These are phyloP conservation scores for Siniperca undulata DNA, from an alignment of 2,797 vertebrate species.

Conservation along the genomic window DNA sequence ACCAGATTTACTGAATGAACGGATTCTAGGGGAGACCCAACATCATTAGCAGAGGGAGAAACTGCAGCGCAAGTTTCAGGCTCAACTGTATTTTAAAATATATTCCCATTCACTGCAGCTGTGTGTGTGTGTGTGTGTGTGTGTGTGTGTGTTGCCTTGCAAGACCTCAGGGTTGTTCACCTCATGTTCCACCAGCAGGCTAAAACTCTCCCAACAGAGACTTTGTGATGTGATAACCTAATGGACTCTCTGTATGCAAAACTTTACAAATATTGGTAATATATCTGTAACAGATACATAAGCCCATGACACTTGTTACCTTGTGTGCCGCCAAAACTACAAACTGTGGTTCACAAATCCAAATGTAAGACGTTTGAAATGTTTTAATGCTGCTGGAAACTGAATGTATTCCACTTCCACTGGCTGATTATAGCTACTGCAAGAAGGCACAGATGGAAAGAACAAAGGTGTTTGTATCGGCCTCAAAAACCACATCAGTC, in stretches of 20 bases:
- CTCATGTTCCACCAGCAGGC: background rate
- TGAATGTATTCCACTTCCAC: background rate
- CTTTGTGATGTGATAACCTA: background rate
- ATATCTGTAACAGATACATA: slow-evolving; percentile 32
- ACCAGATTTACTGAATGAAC: background rate
- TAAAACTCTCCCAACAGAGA: background rate
- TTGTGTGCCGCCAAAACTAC: background rate
- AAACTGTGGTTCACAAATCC: background rate
- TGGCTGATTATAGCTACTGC: background rate
- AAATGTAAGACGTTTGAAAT: background rate
- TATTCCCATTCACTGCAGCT: background rate
- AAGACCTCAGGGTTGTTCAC: slow-evolving; percentile 49
- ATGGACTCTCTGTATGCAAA: slow-evolving; percentile 2
- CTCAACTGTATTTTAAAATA: no score
- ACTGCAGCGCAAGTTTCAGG: no score
- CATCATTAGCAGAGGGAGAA: background rate
- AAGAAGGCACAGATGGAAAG: background rate
- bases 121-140: background rate
- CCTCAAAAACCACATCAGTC: background rate
- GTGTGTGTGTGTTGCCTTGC: background rate
- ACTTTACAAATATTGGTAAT: slow-evolving; percentile 46
- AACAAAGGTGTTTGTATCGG: background rate
- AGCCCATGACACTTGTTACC: background rate
- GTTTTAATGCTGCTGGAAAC: background rate
- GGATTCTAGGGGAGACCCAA: no score